Percentiles rank a stretch among this genome's conserved stretches.
Evolutionary conservation across 2,888 invertebrate genomes (phyloP).

Genomic region (Drosophila neotestacea): DNA sequence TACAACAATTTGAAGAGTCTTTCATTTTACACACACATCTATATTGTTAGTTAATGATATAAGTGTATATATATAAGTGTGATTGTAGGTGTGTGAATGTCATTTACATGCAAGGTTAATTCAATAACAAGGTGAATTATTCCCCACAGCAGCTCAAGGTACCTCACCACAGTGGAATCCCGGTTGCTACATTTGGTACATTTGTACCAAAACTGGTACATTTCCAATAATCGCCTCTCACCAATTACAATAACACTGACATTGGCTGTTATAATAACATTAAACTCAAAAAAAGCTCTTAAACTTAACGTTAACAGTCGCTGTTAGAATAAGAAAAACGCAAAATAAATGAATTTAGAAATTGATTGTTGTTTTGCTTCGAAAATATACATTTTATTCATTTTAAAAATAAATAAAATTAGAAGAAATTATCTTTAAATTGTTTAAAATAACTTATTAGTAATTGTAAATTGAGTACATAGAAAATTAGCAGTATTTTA

Average conservation of each 20-base stretch:
- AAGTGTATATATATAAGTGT: conserved; percentile 24
- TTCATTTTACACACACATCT: conserved; percentile 30
- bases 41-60: conserved; percentile 36
- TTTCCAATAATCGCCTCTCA: neutral
- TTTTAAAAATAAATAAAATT: conserved; percentile 77
- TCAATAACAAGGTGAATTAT: too few relatives aligned
- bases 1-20: conserved; percentile 40
- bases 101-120: conserved; percentile 22
- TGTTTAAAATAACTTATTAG: conserved; percentile 46
- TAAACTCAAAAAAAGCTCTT: neutral
- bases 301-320: conserved; percentile 15
- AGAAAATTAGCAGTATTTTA: conserved; percentile 4
- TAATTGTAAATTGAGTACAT: conserved; percentile 34
- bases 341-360: conserved; percentile 61
- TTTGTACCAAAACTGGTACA: too few relatives aligned
- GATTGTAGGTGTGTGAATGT: conserved; percentile 8
- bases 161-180: too few relatives aligned
- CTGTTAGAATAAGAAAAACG: conserved; percentile 34
- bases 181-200: too few relatives aligned
- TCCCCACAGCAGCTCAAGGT: too few relatives aligned
- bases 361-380: conserved; percentile 45
- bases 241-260: conserved; percentile 12
- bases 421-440: conserved; percentile 40
- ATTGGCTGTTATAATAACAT: conserved; percentile 19
- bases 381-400: conserved; percentile 69